Evolutionary conservation across 2,113 vertebrate species (phyloP).

Genomic region (Colaptes auratus): DNA sequence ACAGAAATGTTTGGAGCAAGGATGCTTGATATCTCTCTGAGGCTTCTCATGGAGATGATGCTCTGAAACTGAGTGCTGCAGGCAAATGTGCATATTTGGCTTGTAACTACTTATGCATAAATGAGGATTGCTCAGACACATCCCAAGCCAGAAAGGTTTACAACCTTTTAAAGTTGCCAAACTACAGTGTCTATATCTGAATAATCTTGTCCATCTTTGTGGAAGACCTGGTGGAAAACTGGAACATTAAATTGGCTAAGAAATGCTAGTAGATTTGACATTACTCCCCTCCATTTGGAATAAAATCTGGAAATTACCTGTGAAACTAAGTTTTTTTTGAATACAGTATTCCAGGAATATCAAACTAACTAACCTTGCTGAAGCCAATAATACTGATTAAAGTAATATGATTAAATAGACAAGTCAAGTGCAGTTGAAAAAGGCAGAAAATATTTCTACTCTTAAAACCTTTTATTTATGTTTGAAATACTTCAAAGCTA

Average conservation of each 20-base stretch:
- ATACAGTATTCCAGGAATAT: too few relatives aligned
- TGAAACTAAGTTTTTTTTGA: not conserved
- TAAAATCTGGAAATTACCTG: not conserved
- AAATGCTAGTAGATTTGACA: not conserved
- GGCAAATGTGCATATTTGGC: not conserved
- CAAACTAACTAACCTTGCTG: not conserved
- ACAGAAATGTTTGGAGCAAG: not conserved
- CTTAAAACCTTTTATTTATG: not conserved
- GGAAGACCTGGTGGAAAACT: not conserved
- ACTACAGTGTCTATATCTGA: not conserved
- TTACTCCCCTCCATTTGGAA: not conserved
- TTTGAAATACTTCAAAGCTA: slow-evolving; percentile 31
- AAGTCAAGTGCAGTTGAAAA: not conserved
- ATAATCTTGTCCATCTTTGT: not conserved
- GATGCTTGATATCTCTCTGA: not conserved
- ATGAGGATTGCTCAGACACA: not conserved
- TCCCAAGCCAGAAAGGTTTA: not conserved
- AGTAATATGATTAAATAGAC: not conserved
- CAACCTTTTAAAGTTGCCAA: not conserved
- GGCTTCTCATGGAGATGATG: not conserved
- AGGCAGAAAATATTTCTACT: not conserved
- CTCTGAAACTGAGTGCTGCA: not conserved
- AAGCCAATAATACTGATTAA: not conserved
- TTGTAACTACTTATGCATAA: not conserved
- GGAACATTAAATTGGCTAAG: not conserved